A percentile compares a stretch with the other conserved stretches of the same genome.
These are phyloP conservation scores for Lasioglossum morio DNA, from an alignment of 2,888 invertebrate genomes.

Conservation along the genomic window DNA sequence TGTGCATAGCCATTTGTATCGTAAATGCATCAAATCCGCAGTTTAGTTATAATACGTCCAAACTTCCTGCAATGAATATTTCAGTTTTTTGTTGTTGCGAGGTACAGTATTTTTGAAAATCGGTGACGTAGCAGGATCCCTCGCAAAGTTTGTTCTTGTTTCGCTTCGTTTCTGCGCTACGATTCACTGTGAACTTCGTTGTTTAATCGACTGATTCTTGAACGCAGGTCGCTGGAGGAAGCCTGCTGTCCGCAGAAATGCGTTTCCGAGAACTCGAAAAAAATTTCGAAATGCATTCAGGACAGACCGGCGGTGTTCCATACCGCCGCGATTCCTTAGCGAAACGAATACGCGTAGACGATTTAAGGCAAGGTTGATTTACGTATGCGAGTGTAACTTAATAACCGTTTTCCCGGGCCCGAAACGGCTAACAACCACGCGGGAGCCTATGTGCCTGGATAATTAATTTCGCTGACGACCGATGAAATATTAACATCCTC, in stretches of 20 bases:
- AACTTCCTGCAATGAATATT: no score
- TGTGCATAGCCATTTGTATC: no score
- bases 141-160: background rate
- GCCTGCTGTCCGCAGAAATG: constrained; percentile 81
- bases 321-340: constrained; percentile 73
- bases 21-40: no score
- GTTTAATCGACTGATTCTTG: constrained; percentile 12
- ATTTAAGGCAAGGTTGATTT: constrained; percentile 61
- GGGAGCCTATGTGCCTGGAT: background rate
- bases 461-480: background rate
- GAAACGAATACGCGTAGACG: constrained; percentile 47
- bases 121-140: background rate
- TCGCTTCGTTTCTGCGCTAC: no score
- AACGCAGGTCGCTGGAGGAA: constrained; percentile 74
- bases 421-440: background rate
- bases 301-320: constrained; percentile 80
- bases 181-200: no score
- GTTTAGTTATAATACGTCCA: no score
- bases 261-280: constrained; percentile 75
- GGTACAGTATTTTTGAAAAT: background rate
- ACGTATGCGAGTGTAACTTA: background rate
- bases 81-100: no score
- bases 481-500: background rate
- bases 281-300: constrained; percentile 80
- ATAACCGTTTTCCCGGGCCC: background rate